phyloP scores from a whole-genome alignment of 53 echinoderm and acorn worm genomes.

The Zoroaster sp. region DNA sequence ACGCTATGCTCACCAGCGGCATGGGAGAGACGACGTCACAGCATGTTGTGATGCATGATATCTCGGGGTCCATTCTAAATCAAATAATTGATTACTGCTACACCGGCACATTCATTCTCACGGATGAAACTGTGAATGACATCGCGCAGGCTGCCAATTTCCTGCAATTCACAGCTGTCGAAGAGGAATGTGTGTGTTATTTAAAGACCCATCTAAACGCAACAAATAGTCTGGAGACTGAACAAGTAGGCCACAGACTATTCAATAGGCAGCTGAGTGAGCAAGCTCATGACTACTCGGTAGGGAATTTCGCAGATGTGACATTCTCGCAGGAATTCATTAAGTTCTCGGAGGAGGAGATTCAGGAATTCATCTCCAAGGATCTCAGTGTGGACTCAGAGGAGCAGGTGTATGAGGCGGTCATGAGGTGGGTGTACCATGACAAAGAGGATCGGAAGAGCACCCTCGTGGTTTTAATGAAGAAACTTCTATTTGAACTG shows the following conservation, averaged over 20 bases:
- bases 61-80: neutral
- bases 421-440: slow-evolving; percentile 53
- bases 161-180: slow-evolving; percentile 37
- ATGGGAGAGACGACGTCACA: slow-evolving; percentile 25
- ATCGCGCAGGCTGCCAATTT: slow-evolving; percentile 35
- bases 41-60: slow-evolving; percentile 1
- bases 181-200: slow-evolving; percentile 11
- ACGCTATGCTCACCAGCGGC: slow-evolving; percentile 30
- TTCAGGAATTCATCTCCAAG: slow-evolving; percentile 1
- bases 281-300: slow-evolving; percentile 30
- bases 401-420: slow-evolving; percentile 50
- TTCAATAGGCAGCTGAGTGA: slow-evolving; percentile 54
- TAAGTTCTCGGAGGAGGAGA: slow-evolving; percentile 20
- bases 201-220: slow-evolving; percentile 16
- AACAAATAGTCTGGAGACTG: slow-evolving; percentile 36
- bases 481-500: slow-evolving; percentile 44
- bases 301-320: slow-evolving; percentile 4
- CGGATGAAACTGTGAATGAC: neutral
- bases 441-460: slow-evolving; percentile 21
- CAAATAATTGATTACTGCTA: slow-evolving; percentile 41
- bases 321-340: slow-evolving; percentile 31
- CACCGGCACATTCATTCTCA: slow-evolving; percentile 20
- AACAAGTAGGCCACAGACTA: slow-evolving; percentile 26
- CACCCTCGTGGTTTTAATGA: neutral
- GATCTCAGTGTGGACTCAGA: slow-evolving; percentile 35